Evolutionary conservation across 2,113 vertebrate species (phyloP), one percentile per base, ranked within the genome.

Genomic region (Rostratula benghalensis): DNA sequence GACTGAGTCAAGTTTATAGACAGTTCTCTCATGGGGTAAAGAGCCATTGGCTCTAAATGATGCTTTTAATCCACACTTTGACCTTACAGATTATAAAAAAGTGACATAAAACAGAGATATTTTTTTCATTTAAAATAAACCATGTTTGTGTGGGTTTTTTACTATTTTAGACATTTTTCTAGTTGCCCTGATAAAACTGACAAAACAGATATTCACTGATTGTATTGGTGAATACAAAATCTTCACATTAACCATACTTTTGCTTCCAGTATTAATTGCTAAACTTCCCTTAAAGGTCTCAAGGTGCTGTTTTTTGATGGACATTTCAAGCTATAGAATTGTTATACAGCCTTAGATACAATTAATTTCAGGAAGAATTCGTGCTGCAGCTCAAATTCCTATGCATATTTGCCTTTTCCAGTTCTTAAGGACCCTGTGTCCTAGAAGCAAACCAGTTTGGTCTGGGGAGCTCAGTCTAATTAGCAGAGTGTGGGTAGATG

Each of bases 371-470:
- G 67, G 11, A 75, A 48, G 22, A 71, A 85, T 48, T 84, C 8
- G 30, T 2, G 19, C 27, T 9, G 2, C 23, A 12, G 33, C 33
- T 78, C 39, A 59, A 54, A 90, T 3, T 74, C 33, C 7, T 65
- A 31, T 81, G 59, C 46, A 71, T 11, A 1, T 37, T 28, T 89
- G 63, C 15, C 25, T 82, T 69, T 94, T 11, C 33, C 27, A 30
- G 25, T 13, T 76, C 53, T 64, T 27, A 53, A 83, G 30, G 23
- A 21, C 33, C n/a, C 59, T 33, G 11, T 20, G 31, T n/a, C 25
- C 13, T 33, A 35, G 25, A 35, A 12, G 7, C 10, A 27, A 14
- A 1, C 0, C 16, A n/a, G 25, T 23, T 45, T 30, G 60, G 27
- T 7, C 31, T 70, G 39, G 10, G 27, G 18, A 76, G 25, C 23